Evolutionary conservation across 2,888 invertebrate genomes (phyloP).

Genomic region (Heteropelma amictum): DNA sequence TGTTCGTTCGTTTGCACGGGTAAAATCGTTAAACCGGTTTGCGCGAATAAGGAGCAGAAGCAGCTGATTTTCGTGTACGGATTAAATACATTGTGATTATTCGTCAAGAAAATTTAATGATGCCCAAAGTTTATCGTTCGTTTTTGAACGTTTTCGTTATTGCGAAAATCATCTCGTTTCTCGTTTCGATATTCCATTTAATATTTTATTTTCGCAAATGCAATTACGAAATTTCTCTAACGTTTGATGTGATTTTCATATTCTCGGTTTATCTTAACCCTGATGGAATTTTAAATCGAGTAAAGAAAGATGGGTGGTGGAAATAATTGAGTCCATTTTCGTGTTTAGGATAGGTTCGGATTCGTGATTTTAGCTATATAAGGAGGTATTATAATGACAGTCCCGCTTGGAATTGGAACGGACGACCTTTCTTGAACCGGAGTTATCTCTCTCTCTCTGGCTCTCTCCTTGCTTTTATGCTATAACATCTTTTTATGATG

Average conservation of each 20-base stretch:
- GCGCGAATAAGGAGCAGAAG: neutral
- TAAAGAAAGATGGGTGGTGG: neutral
- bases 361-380: neutral
- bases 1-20: neutral
- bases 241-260: no score
- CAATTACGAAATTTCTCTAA: no score
- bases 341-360: neutral
- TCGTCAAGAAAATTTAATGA: no score
- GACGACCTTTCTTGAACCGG: neutral
- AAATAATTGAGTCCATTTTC: neutral
- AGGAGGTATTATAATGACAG: slow-evolving; percentile 19
- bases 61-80: neutral
- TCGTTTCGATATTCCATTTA: no score
- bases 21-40: neutral
- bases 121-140: no score
- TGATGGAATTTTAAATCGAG: neutral
- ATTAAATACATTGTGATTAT: neutral
- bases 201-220: no score
- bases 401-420: slow-evolving; percentile 5
- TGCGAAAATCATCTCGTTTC: no score
- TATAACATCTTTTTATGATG: neutral
- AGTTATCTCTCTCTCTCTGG: neutral
- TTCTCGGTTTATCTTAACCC: neutral
- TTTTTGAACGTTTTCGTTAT: no score
- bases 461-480: no score